A percentile compares a stretch with the other conserved stretches of the same genome.
Evolutionary conservation across 64 coral and sea anemone species (phyloP).

Genomic region (Dendrophyllia cribrosa): DNA sequence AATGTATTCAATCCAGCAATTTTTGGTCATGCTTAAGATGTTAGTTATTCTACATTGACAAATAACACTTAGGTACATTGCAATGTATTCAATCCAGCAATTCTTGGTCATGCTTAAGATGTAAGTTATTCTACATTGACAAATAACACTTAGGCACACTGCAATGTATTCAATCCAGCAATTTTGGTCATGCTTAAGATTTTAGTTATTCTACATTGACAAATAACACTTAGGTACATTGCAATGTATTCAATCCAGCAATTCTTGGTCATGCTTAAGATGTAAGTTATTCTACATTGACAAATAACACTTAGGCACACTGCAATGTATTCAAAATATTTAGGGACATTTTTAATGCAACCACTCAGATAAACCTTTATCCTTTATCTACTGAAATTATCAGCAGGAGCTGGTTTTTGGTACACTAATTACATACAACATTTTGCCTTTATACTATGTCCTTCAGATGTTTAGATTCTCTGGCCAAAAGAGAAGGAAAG

Average conservation of each 20-base stretch:
- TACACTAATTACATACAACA: too few species aligned
- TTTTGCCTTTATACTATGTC: neutral
- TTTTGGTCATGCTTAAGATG: conserved; percentile 52
- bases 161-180: conserved; percentile 64
- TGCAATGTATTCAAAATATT: too few species aligned
- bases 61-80: too few species aligned
- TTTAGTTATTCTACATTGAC: conserved; percentile 33
- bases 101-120: conserved; percentile 44
- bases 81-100: conserved; percentile 73
- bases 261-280: conserved; percentile 40
- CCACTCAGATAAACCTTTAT: too few species aligned
- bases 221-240: too few species aligned
- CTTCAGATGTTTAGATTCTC: conserved; percentile 63
- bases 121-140: conserved; percentile 40
- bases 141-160: neutral
- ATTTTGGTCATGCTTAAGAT: conserved; percentile 45
- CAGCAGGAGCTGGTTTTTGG: too few species aligned
- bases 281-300: conserved; percentile 48
- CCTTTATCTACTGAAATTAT: too few species aligned
- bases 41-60: conserved; percentile 27
- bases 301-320: neutral
- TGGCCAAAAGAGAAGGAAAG: conserved; percentile 73
- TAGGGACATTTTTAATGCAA: too few species aligned
- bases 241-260: conserved; percentile 76
- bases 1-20: conserved; percentile 66